Base-by-base conservation (phyloP, 2,888 invertebrate species). In the Tupiocoris notatus region DNA sequence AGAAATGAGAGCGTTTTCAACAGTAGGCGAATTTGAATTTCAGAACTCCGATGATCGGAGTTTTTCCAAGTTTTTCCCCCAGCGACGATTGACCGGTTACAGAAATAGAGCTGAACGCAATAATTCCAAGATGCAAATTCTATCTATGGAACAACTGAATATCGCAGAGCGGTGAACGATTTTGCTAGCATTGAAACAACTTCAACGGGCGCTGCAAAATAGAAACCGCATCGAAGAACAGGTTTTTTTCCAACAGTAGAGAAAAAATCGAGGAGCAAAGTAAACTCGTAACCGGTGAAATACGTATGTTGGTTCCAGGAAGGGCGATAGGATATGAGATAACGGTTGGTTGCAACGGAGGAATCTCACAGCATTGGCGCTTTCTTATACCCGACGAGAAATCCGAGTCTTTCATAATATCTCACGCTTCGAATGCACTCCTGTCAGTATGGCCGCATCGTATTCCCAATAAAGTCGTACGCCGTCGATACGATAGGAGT, bases 391-490 rank as follows among this genome's bases (percentile, higher is more conserved):
- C 12, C 3, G 22, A 18, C n/a, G 22, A 21, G 63, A 63, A 23
- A 63, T 23, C 63, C 21, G 63, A 63, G 23, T 63, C 63, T 23
- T 23, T 63, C 63, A 63, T n/a, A n/a, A n/a, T 63, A 63, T 63
- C 63, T 21, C 63, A 16, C 63, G 21, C 21, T 16, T 7, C 39
- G 39, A 39, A 39, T 12, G 39, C 39, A 39, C 39, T 3, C 39
- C 39, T 39, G 39, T 39, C 39, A 39, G 39, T 39, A 39, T 39
- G 39, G 39, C 39, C 6, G 39, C 39, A 39, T 39, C 39, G 39
- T 39, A 39, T 39, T 22, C 22, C 63, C 63, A 63, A 63, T 63
- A 63, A 63, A 63, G 63, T 63, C 22, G 23, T 63, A 63, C 63
- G 22, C 22, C 23, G 63, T 63, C 63, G 63, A 63, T 63, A 63